Base-by-base conservation (phyloP, 2,113 vertebrate species). In the Rhadina sibilatrix region DNA sequence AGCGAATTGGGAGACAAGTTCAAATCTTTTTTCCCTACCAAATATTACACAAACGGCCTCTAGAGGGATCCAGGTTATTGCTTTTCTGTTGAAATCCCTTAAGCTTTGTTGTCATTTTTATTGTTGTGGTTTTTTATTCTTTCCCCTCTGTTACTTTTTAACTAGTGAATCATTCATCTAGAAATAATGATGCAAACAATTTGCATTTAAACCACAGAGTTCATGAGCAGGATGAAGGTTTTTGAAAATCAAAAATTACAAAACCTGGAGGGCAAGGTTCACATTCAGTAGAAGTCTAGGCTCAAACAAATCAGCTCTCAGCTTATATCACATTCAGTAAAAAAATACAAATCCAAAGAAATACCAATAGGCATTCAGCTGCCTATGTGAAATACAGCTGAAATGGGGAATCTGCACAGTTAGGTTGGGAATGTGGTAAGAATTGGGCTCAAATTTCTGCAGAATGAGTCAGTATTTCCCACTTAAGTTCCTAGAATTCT, bases 51-150 rank as follows among this genome's bases (percentile, higher is more conserved):
- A 79, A 95, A 89, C 33, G 91, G 94, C 98, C 98, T 98, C 98
- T 98, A 98, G 97, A 97, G 97, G 97, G 97, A 97, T 98, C 97
- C 96, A 97, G 93, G 94, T 96, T 98, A 97, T 97, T 98, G 95
- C 83, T 97, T 97, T 96, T 95, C 85, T 97, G 31, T 60, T 52
- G 33, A 87, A 92, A 84, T 78, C 69, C 53, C 31, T 46, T 49
- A 69, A 49, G 65, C 15, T 19, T n/a, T 23, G 31, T 33, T 54
- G 49, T 50, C 18, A 23, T 60, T 47, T 54, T 69, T 44, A 20
- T 42, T 76, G 33, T 38, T 56, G 15, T 33, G 37, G 37, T n/a
- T 33, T 59, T 25, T 16, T 50, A n/a, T 47, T 12, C 12, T 52
- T 64, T 10, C 10, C 21, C 28, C 27, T 6, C 64, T 80, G 63